Conservation (phyloP, 1,140 invertebrate species). For the Leptinotarsa undecemlineata region DNA sequence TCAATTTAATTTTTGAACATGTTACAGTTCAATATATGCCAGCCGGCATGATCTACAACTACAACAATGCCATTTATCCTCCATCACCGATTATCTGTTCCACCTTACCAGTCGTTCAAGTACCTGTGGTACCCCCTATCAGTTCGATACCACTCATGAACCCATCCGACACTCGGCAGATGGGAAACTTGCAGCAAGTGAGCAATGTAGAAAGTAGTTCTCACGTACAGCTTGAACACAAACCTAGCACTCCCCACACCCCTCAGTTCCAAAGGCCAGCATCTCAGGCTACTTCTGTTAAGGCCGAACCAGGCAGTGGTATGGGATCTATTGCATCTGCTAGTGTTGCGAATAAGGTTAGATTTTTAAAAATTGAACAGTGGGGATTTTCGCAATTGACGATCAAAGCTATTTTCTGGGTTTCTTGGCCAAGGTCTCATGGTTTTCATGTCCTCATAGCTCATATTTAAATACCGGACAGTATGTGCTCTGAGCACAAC, state of each 20-base stretch:
- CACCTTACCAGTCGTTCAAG: conserved; percentile 54
- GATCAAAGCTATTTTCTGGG: too few relatives aligned
- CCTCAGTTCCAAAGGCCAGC: conserved; percentile 56
- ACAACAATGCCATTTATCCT: conserved; percentile 55
- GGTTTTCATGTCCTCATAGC: too few relatives aligned
- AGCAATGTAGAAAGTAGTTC: conserved; percentile 6
- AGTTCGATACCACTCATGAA: conserved; percentile 18
- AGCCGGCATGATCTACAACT: conserved; percentile 46
- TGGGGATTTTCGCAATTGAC: too few relatives aligned
- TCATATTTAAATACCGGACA: too few relatives aligned
- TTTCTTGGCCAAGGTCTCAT: too few relatives aligned
- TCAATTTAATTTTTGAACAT: too few relatives aligned
- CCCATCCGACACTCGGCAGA: conserved; percentile 12
- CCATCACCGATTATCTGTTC: conserved; percentile 58
- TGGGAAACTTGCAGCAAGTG: conserved; percentile 16
- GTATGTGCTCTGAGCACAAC: too few relatives aligned
- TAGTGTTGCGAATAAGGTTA: conserved; percentile 54
- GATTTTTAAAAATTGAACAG: background rate
- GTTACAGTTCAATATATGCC: conserved; percentile 49
- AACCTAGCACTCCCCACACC: conserved; percentile 16
- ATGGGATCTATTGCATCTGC: conserved; percentile 58
- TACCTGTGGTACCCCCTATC: conserved; percentile 40
- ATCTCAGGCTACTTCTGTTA: conserved; percentile 65
- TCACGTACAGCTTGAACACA: conserved; percentile 7
- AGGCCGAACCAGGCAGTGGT: conserved; percentile 65